Evolutionary conservation across 37 sponge, comb jelly and placozoan species (phyloP), one percentile per base, ranked within the genome.

Genomic region (Beroe forskalii): DNA sequence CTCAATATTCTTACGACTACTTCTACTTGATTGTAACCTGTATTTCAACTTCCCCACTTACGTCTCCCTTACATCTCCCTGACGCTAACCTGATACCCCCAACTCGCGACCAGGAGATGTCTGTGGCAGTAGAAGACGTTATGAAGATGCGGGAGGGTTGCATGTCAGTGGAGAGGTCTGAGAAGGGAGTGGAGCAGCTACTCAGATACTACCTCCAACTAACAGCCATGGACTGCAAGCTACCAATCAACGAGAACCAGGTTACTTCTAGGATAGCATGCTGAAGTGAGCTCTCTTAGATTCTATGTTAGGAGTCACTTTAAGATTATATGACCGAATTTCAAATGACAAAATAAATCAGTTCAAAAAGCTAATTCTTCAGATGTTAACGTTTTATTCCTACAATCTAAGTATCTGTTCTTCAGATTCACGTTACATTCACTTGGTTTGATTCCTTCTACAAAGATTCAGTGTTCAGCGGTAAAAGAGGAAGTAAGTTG

Each of bases 211-310:
- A 96, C 76, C 93, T 94, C 62, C 98, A 97, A 61, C 91, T 97
- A 39, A 35, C 72, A 43, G 94, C 95, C 41, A 92, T 97, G 38
- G 95, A 97, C 44, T 92, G 90, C 62, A 96, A 96, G 67, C 90
- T 97, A 0, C 98, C 98, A 23, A 95, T 97, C n/a, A 89, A 96
- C 28, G 98, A 97, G 91, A 91, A 89, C 40, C 92, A 96, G 95
- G 98, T 94, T 38, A n/a, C n/a, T n/a, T n/a, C n/a, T n/a, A n/a
- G n/a, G n/a, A n/a, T n/a, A n/a, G n/a, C n/a, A n/a, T n/a, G n/a
- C n/a, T n/a, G n/a, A n/a, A n/a, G n/a, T 60, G 62, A 60, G 62
- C 62, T 20, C 19, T 20, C 19, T 60, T 60, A 23, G 62, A 19
- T 60, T 60, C 20, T 60, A 23, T 60, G 62, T 60, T 60, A 20